phyloP scores from a whole-genome alignment of 1,140 invertebrate species.

The Macrocentrus cingulum region DNA sequence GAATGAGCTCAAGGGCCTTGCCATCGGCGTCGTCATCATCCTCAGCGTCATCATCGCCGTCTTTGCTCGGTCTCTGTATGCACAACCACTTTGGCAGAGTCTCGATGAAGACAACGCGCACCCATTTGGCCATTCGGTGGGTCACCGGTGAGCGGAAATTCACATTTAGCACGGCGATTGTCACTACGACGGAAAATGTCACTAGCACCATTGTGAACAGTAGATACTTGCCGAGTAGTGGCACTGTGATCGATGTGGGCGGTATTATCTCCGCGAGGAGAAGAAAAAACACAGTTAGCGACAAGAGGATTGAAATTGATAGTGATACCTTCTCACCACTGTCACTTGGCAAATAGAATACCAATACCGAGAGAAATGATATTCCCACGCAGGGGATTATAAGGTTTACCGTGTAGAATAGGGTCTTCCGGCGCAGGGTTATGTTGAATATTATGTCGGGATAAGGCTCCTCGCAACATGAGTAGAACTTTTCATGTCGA shows the following conservation, averaged over 20 bases:
- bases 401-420: conserved; percentile 96
- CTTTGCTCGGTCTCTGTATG: conserved; percentile 80
- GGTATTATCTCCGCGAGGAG: conserved; percentile 98
- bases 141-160: conserved; percentile 98
- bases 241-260: conserved; percentile 97
- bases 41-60: conserved; percentile 71
- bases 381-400: conserved; percentile 96
- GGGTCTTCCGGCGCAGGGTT: conserved; percentile 90
- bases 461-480: conserved; percentile 88
- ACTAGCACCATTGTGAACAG: conserved; percentile 99
- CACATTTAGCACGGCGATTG: conserved; percentile 96
- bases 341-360: conserved; percentile 98
- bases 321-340: conserved; percentile 97
- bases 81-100: conserved; percentile 83
- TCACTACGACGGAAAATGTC: conserved; percentile 95
- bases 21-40: conserved; percentile 62
- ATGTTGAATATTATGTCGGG: conserved; percentile 98
- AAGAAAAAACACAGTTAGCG: conserved; percentile 98
- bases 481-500: conserved; percentile 87
- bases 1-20: conserved; percentile 68
- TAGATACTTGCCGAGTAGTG: conserved; percentile 96
- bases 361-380: conserved; percentile 95
- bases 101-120: conserved; percentile 84
- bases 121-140: conserved; percentile 91
- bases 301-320: conserved; percentile 97